Evolutionary conservation across 2,888 invertebrate genomes (phyloP).

Genomic region (Drosophila longiperda): DNA sequence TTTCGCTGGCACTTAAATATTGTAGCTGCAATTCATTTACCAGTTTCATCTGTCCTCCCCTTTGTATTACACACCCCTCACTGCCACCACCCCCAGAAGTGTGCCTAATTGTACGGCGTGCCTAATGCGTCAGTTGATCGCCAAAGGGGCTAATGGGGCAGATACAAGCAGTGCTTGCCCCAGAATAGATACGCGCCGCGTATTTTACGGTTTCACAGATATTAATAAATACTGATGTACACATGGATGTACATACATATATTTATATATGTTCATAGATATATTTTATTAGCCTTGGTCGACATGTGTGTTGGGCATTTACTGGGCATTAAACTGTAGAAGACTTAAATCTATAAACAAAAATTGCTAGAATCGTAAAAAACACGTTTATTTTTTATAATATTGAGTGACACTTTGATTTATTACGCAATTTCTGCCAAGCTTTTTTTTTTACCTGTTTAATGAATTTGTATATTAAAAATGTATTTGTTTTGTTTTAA

Average conservation of each 20-base stretch:
- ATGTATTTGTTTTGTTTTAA: not conserved
- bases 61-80: not conserved
- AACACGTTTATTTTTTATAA: not conserved
- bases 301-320: not conserved
- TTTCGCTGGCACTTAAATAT: constrained; percentile 6
- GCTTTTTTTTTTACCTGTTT: not conserved
- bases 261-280: not conserved
- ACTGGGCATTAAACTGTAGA: not conserved
- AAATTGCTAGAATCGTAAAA: not conserved
- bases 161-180: constrained; percentile 22
- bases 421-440: not conserved
- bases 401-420: not conserved
- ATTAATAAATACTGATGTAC: constrained; percentile 9
- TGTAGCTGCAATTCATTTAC: not conserved
- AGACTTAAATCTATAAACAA: not conserved
- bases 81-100: constrained; percentile 4
- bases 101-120: constrained; percentile 54
- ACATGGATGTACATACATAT: not conserved
- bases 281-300: constrained; percentile 3
- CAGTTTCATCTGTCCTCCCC: not conserved
- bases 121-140: constrained; percentile 44
- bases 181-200: constrained; percentile 32
- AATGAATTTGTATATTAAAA: not conserved
- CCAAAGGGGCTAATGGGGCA: constrained; percentile 46
- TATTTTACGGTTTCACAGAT: constrained; percentile 35